phyloP scores from a whole-genome alignment of 2,888 invertebrate species.

The Ichneumoninae sp. region DNA sequence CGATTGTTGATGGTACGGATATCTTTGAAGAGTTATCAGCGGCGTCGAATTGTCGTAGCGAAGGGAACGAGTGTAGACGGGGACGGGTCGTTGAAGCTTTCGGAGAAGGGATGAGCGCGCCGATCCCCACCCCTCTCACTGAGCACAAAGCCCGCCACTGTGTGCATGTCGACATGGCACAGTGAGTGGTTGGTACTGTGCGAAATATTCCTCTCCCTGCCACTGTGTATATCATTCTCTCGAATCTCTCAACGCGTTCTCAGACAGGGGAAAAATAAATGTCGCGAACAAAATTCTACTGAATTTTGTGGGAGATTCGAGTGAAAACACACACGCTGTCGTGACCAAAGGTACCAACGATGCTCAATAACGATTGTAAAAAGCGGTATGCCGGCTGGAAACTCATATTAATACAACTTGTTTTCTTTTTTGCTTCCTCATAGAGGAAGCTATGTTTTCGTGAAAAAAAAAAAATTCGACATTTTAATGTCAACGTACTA shows the following conservation, averaged over 20 bases:
- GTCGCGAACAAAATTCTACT: neutral
- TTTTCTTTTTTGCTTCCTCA: neutral
- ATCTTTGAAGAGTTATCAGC: slow-evolving; percentile 20
- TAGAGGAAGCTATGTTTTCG: no score
- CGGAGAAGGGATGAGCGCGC: slow-evolving; percentile 48
- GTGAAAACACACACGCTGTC: neutral
- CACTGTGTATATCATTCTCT: slow-evolving; percentile 38
- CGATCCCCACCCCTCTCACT: neutral
- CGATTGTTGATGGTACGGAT: slow-evolving; percentile 12
- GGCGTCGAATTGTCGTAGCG: slow-evolving; percentile 20
- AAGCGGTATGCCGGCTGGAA: neutral
- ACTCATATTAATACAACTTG: neutral
- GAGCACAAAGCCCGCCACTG: slow-evolving; percentile 38
- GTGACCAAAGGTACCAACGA: neutral
- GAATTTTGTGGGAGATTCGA: neutral
- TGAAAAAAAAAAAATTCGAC: no score
- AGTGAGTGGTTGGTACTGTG: slow-evolving; percentile 44
- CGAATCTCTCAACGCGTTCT: slow-evolving; percentile 30
- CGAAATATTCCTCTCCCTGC: slow-evolving; percentile 18
- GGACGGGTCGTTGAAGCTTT: slow-evolving; percentile 50
- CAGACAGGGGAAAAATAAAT: neutral
- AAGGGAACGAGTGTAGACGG: slow-evolving; percentile 27
- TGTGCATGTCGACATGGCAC: slow-evolving; percentile 25
- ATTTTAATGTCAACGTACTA: no score
- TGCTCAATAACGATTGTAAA: neutral